These are phyloP conservation scores for Amblyopsis hoosieri DNA, from an alignment of 2,797 vertebrate genomes.

Conservation along the genomic window DNA sequence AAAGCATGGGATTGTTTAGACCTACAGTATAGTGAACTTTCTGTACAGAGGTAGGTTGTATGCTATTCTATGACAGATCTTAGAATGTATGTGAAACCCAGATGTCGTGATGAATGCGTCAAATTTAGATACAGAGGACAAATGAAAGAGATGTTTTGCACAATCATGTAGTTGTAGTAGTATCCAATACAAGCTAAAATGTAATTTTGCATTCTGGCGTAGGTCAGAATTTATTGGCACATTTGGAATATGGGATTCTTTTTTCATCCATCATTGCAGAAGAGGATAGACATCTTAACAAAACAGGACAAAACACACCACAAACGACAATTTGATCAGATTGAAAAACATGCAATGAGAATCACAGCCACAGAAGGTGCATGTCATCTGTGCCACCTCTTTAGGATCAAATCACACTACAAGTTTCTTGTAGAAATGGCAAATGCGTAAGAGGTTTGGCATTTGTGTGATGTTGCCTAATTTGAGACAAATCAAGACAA, in stretches of 20 bases:
- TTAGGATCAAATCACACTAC: slow-evolving; percentile 2
- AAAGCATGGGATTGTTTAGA: neutral
- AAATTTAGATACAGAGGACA: neutral
- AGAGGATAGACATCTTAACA: neutral
- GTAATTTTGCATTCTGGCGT: neutral
- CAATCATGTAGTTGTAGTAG: too few relatives aligned
- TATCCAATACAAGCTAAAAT: neutral
- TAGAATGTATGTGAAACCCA: neutral
- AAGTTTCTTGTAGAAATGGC: neutral
- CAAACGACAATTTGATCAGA: neutral
- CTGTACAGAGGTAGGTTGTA: slow-evolving; percentile 11
- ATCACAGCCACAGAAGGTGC: slow-evolving; percentile 7
- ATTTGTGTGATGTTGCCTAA: too few relatives aligned
- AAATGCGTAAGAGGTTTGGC: too few relatives aligned
- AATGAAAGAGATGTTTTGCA: neutral
- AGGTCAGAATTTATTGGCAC: neutral
- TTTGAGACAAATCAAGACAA: too few relatives aligned
- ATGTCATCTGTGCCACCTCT: neutral
- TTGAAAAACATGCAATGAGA: neutral
- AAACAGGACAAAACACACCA: neutral
- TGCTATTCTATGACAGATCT: neutral
- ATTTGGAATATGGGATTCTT: neutral
- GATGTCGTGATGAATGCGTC: neutral
- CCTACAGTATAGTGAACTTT: neutral
- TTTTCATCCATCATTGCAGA: neutral